Conservation (phyloP, 2,797 vertebrate genomes). For the Eptatretus atami region DNA sequence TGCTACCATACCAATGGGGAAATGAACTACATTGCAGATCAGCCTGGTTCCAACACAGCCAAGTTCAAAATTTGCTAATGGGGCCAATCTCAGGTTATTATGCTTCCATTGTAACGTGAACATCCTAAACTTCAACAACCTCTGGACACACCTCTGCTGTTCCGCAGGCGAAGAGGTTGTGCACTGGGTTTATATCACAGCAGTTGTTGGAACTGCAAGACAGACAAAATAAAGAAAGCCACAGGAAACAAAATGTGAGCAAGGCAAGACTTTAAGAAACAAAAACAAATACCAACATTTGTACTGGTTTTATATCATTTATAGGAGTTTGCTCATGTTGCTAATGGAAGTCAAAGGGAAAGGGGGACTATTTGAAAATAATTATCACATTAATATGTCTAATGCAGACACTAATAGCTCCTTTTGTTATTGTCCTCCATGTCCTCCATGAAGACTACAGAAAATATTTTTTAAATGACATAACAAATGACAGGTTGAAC, state of each 20-base stretch:
- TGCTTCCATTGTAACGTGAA: no score
- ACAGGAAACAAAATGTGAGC: slow-evolving; percentile 3
- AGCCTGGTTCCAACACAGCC: no score
- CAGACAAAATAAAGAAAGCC: slow-evolving; percentile 8
- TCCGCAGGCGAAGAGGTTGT: slow-evolving; percentile 60
- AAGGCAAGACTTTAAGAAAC: not conserved
- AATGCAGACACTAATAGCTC: not conserved
- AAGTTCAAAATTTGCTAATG: no score
- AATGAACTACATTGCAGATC: no score
- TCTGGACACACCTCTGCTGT: slow-evolving; percentile 36
- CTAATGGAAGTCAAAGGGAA: no score
- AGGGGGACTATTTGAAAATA: no score
- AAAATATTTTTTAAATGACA: not conserved
- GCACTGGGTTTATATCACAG: slow-evolving; percentile 59
- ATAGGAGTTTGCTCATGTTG: no score
- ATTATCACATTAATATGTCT: not conserved
- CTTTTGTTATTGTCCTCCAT: not conserved
- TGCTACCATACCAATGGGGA: no score
- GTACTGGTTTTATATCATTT: no score
- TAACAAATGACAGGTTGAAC: not conserved
- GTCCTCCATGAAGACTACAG: not conserved
- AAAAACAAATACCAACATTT: no score
- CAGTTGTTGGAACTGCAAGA: slow-evolving; percentile 41
- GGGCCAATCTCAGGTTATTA: no score
- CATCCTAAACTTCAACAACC: not conserved